Evolutionary conservation across 2,113 vertebrate genomes (phyloP), one percentile per base, ranked within the genome.

Genomic region (Lynx canadensis): DNA sequence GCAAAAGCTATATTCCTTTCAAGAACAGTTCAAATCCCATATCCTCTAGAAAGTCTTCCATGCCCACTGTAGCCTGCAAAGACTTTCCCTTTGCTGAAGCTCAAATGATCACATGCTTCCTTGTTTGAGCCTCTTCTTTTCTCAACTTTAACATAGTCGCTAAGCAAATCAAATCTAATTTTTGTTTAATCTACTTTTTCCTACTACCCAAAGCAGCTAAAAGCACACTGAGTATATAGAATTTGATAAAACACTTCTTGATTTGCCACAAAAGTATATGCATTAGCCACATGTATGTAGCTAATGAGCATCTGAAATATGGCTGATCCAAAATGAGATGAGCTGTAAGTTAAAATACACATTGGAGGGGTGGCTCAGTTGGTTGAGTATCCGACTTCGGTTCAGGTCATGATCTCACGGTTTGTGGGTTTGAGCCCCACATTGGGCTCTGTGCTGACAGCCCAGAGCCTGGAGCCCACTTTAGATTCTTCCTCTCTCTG

Each of bases 161-260:
- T 55, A 71, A 96, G 63, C 68, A 25, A 83, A 36, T 52, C 27
- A 89, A 66, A 90, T 83, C 52, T 66, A 86, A 84, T 16, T 41
- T 94, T 93, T 83, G 36, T 60, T 88, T 95, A 78, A 94, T 41
- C 55, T 55, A 57, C 38, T 86, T 86, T 87, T 55, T 33, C 1
- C 50, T 66, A 71, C 9, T 10, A 3, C 6, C 5, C 29, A 11
- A 15, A 63, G 71, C 12, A 84, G 63, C 82, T 93, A 84, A 91
- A 86, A 60, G 36, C 50, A 95, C 41, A 21, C 23, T 66, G 29
- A 15, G 14, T 66, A 45, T 57, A 71, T 66, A 33, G 48, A 88
- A 91, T 31, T 48, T 86, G 36, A 94, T 86, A 74, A 85, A 93
- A 48, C 88, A 80, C 50, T 69, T 91, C 48, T 48, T 93, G 69